Evolutionary conservation across 2,797 vertebrate genomes (phyloP).

Genomic region (Gobionotothen gibberifrons): DNA sequence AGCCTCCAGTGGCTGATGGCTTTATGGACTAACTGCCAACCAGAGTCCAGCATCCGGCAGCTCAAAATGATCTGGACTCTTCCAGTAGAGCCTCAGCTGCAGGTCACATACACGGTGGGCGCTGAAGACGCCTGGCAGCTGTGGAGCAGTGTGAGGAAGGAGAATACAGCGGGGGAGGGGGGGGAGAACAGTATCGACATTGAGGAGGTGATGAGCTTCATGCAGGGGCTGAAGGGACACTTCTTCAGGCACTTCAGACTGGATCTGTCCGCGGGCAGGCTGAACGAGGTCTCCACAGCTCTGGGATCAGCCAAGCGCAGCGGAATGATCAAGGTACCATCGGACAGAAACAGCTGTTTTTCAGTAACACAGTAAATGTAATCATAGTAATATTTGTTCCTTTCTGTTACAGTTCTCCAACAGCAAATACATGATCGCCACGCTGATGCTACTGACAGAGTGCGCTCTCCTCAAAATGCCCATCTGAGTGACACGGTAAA

Average conservation of each 20-base stretch:
- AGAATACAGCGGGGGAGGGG: background rate
- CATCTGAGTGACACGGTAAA: slow-evolving; percentile 54
- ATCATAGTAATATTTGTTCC: slow-evolving; percentile 17
- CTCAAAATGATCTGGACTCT: slow-evolving; percentile 89
- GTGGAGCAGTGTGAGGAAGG: slow-evolving; percentile 88
- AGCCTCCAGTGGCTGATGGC: slow-evolving; percentile 91
- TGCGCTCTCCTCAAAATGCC: slow-evolving; percentile 85
- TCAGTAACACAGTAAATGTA: background rate
- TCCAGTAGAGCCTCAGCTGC: slow-evolving; percentile 82
- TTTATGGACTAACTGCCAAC: slow-evolving; percentile 90
- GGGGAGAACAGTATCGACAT: slow-evolving; percentile 82
- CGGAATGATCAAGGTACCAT: slow-evolving; percentile 91
- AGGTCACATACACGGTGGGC: slow-evolving; percentile 88
- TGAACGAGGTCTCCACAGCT: slow-evolving; percentile 89
- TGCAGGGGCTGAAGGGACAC: slow-evolving; percentile 88
- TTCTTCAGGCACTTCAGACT: slow-evolving; percentile 95
- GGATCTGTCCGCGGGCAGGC: slow-evolving; percentile 87
- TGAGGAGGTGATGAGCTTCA: slow-evolving; percentile 89
- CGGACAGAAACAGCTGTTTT: background rate
- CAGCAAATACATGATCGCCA: slow-evolving; percentile 86
- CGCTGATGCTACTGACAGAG: slow-evolving; percentile 93
- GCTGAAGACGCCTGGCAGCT: slow-evolving; percentile 89
- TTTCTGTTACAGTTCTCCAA: slow-evolving; percentile 86
- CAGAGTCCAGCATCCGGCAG: slow-evolving; percentile 70
- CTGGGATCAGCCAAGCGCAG: slow-evolving; percentile 88